Conservation (phyloP, 2,113 vertebrate genomes). For the Shinisaurus crocodilurus region DNA sequence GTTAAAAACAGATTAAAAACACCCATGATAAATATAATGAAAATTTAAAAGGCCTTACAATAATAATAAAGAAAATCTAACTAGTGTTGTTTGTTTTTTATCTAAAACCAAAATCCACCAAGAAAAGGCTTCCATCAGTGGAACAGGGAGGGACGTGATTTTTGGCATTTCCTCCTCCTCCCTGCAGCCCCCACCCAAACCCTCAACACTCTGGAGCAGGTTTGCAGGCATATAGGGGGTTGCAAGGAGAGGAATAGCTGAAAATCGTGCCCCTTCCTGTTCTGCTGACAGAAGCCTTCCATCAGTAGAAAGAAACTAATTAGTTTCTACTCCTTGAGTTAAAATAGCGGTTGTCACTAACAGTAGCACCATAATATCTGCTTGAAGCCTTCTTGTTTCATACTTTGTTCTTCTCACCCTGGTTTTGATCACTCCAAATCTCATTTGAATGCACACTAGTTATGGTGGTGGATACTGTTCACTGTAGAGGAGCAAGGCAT, state of each 20-base stretch:
- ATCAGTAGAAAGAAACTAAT: not conserved
- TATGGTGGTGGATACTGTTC: constrained; percentile 61
- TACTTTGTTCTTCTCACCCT: constrained; percentile 52
- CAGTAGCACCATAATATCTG: constrained; percentile 19
- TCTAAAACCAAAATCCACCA: too few species aligned
- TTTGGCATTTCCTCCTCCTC: not conserved
- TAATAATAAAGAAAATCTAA: too few species aligned
- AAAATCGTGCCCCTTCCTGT: not conserved
- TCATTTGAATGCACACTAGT: constrained; percentile 70
- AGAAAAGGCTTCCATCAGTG: not conserved
- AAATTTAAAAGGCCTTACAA: too few species aligned
- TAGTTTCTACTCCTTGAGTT: not conserved
- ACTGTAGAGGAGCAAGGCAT: constrained; percentile 52
- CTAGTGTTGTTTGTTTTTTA: too few species aligned
- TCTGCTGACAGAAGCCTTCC: not conserved
- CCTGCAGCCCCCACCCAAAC: not conserved
- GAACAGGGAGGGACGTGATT: not conserved
- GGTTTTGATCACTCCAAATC: constrained; percentile 61
- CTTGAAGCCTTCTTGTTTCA: constrained; percentile 58
- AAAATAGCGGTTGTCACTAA: not conserved
- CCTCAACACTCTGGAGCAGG: not conserved
- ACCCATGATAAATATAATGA: too few species aligned
- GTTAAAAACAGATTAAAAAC: too few species aligned
- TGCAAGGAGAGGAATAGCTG: not conserved
- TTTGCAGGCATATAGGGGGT: not conserved